Conservation (phyloP, 2,797 vertebrate genomes). For the Lepus oiostolus region DNA sequence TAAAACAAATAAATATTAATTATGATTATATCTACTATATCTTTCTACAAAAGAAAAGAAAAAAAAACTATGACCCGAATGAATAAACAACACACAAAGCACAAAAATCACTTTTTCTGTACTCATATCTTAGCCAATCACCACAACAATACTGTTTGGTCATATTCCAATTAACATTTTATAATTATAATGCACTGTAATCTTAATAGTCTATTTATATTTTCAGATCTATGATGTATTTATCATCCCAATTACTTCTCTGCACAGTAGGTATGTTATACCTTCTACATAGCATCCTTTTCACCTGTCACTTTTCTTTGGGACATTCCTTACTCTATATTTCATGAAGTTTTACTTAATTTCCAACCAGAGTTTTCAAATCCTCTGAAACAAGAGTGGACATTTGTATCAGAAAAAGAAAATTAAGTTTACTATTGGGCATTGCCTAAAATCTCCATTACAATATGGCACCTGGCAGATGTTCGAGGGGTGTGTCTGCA, state of each 20-base stretch:
- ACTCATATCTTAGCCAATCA: neutral
- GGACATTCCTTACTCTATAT: neutral
- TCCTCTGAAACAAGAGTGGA: neutral
- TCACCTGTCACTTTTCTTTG: neutral
- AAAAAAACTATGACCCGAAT: neutral
- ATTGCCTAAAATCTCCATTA: no score
- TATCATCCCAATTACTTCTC: neutral
- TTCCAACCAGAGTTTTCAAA: neutral
- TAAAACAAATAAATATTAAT: neutral
- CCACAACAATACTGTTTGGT: neutral
- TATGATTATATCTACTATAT: no score
- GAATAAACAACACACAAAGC: neutral
- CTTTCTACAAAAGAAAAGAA: neutral
- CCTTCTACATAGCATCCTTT: neutral
- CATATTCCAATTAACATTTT: neutral
- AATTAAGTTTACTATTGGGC: no score
- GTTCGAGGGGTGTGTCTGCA: no score
- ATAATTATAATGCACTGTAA: neutral
- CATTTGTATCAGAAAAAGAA: neutral
- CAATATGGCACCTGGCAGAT: no score
- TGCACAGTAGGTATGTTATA: neutral
- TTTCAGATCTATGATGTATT: neutral
- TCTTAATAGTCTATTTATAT: neutral
- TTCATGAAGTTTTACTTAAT: neutral
- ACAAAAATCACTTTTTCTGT: neutral